phyloP scores from a whole-genome alignment of 2,888 invertebrate species.

The Ophion obscuratus region DNA sequence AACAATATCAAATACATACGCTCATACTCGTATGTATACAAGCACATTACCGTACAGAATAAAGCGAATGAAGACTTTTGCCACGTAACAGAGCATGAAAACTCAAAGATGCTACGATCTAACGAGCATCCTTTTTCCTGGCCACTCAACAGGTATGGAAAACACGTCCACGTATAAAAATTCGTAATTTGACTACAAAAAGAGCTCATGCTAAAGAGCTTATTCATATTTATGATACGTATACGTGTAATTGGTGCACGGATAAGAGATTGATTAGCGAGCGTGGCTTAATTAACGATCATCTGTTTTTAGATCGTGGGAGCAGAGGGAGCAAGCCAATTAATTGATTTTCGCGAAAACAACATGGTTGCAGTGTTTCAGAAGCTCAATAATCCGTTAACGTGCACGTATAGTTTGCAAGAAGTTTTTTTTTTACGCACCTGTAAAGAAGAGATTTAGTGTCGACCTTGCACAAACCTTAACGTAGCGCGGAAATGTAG shows the following conservation, averaged over 20 bases:
- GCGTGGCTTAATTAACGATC: constrained; percentile 56
- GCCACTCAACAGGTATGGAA: constrained; percentile 21
- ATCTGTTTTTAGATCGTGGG: constrained; percentile 60
- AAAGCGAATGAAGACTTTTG: constrained; percentile 58
- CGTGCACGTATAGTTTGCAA: constrained; percentile 35
- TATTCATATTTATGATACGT: constrained; percentile 24
- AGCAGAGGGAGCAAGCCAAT: constrained; percentile 33
- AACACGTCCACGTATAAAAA: constrained; percentile 39
- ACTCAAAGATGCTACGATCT: constrained; percentile 62
- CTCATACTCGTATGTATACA: background rate
- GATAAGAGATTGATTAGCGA: constrained; percentile 57
- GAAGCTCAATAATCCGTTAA: constrained; percentile 66
- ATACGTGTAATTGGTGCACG: constrained; percentile 32
- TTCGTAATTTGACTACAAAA: constrained; percentile 21
- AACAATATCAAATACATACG: background rate
- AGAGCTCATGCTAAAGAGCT: background rate
- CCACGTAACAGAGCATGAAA: constrained; percentile 70
- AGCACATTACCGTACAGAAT: background rate
- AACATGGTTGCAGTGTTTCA: background rate
- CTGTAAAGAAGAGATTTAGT: constrained; percentile 22
- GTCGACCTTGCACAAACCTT: constrained; percentile 64
- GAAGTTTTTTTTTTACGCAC: constrained; percentile 17
- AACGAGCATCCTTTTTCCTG: constrained; percentile 61
- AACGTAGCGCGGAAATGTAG: constrained; percentile 33
- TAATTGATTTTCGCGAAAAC: constrained; percentile 49